Percentiles rank a stretch among this genome's conserved stretches.
phyloP scores from a whole-genome alignment of 2,797 vertebrate genomes.

The Petrocephalus schoutedeni region DNA sequence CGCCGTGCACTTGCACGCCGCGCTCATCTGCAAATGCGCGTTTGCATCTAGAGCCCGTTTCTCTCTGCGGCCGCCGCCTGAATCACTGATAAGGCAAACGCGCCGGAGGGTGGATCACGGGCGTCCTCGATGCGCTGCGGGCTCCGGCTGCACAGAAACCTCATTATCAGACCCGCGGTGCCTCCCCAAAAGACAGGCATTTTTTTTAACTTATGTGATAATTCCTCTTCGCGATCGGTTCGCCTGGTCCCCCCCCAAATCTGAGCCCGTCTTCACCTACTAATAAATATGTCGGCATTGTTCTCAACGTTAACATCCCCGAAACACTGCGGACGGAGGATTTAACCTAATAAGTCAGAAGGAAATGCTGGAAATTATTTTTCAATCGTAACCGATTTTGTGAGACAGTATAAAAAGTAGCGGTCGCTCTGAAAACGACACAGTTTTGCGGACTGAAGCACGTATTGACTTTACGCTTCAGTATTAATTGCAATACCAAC shows the following conservation, averaged over 20 bases:
- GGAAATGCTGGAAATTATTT: neutral
- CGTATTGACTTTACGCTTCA: neutral
- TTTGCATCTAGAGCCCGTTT: neutral
- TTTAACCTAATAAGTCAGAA: neutral
- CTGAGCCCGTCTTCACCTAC: neutral
- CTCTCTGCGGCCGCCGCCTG: neutral
- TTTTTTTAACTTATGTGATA: neutral
- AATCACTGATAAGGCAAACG: neutral
- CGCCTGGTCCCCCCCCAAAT: too few relatives aligned
- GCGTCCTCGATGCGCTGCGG: neutral
- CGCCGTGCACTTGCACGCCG: neutral
- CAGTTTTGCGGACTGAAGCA: neutral
- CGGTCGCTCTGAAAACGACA: neutral
- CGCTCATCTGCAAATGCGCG: neutral
- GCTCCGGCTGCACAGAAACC: neutral
- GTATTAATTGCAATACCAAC: neutral
- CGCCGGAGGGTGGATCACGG: neutral
- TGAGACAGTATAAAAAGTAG: neutral
- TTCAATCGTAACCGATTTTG: neutral
- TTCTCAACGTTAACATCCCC: neutral
- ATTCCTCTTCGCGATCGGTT: neutral
- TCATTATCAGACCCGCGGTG: neutral
- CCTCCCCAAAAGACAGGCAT: neutral
- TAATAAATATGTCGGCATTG: neutral
- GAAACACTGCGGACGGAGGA: neutral